phyloP scores from a whole-genome alignment of 1,140 invertebrate genomes.

The Arctopsyche grandis region DNA sequence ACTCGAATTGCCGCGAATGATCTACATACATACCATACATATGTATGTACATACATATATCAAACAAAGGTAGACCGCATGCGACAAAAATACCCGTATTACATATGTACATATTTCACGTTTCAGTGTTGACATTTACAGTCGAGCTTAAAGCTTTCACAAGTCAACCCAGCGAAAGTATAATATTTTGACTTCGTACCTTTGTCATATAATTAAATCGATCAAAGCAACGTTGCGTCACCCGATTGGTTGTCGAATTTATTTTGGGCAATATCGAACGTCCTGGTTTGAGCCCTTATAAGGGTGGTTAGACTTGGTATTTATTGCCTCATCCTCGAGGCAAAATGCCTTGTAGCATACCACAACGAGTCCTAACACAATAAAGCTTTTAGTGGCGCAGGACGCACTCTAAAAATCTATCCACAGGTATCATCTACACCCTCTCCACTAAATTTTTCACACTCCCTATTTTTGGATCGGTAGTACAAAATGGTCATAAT shows the following conservation, averaged over 20 bases:
- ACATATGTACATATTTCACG: too few species aligned
- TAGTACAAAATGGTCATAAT: not conserved
- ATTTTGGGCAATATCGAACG: constrained; percentile 1
- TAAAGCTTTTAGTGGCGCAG: constrained; percentile 40
- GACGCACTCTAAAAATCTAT: constrained; percentile 31
- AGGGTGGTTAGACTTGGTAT: constrained; percentile 26
- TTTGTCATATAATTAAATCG: too few species aligned
- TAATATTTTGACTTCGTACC: too few species aligned
- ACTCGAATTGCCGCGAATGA: too few species aligned
- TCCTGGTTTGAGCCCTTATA: constrained; percentile 12
- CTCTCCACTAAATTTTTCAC: not conserved
- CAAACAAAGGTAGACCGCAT: too few species aligned
- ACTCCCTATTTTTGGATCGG: not conserved
- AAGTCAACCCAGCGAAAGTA: too few species aligned
- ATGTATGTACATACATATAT: too few species aligned
- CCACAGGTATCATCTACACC: constrained; percentile 22
- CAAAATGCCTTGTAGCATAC: constrained; percentile 36
- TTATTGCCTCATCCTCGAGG: constrained; percentile 38
- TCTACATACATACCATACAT: too few species aligned
- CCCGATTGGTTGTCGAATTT: not conserved
- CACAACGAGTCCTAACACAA: constrained; percentile 36
- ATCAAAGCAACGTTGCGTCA: not conserved
- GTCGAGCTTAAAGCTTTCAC: too few species aligned
- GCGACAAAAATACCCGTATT: too few species aligned
- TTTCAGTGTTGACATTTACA: too few species aligned